Percentiles rank a stretch among this genome's conserved stretches.
Evolutionary conservation across 2,113 vertebrate genomes (phyloP).

Genomic region (Cervus canadensis): DNA sequence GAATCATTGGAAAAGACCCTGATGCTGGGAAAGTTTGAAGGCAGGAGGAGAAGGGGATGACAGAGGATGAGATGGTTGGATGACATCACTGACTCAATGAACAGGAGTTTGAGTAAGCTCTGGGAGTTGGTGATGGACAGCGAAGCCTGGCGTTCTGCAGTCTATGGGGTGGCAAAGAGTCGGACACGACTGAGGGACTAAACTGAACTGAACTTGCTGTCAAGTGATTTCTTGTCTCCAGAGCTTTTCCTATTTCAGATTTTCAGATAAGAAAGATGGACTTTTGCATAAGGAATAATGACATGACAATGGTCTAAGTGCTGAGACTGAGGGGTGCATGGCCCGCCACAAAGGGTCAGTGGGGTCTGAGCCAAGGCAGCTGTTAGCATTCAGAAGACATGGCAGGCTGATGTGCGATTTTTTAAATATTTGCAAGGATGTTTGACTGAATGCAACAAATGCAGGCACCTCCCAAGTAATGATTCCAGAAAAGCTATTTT

Average conservation of each 20-base stretch:
- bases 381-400: not conserved
- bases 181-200: accelerated
- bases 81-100: not conserved
- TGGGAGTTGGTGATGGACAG: not conserved
- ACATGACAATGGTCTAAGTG: not conserved
- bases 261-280: not conserved
- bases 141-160: not conserved
- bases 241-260: not conserved
- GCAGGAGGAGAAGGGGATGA: not conserved
- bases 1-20: not conserved
- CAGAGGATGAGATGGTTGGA: not conserved
- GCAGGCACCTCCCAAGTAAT: not conserved
- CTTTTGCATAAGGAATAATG: not conserved
- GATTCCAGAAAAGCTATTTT: not conserved
- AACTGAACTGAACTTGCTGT: not conserved
- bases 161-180: not conserved
- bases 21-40: not conserved
- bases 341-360: not conserved
- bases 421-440: not conserved
- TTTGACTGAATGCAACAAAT: not conserved
- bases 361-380: not conserved
- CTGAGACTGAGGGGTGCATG: accelerated
- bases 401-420: not conserved
- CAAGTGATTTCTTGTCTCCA: constrained; percentile 2
- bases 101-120: not conserved